phyloP scores from a whole-genome alignment of 2,797 vertebrate genomes.

The Karalla daura region DNA sequence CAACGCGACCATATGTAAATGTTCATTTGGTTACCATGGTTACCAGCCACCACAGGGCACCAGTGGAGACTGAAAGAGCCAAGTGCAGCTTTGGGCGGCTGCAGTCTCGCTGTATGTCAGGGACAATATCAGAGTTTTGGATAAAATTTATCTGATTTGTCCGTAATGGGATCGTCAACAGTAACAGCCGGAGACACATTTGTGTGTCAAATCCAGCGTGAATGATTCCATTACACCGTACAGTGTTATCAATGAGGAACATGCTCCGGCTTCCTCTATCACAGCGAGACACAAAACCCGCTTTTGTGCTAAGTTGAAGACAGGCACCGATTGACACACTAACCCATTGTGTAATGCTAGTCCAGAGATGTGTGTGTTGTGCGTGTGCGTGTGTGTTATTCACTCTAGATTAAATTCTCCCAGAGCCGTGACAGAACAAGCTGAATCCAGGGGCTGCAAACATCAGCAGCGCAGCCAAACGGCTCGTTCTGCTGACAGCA shows the following conservation, averaged over 20 bases:
- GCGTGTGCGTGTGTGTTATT: conserved; percentile 28
- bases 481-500: conserved; percentile 61
- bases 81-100: conserved; percentile 11
- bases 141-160: conserved; percentile 40
- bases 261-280: conserved; percentile 57
- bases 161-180: conserved; percentile 55
- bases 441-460: conserved; percentile 54
- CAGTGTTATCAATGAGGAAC: conserved; percentile 66
- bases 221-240: conserved; percentile 63
- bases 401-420: conserved; percentile 48
- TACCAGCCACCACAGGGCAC: conserved; percentile 14
- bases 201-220: conserved; percentile 61
- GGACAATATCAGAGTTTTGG: conserved; percentile 34
- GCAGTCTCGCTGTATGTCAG: conserved; percentile 27
- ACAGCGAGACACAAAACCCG: conserved; percentile 48
- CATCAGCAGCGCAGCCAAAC: conserved; percentile 48
- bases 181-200: conserved; percentile 53
- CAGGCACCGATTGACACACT: conserved; percentile 46
- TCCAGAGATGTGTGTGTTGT: conserved; percentile 17
- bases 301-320: conserved; percentile 58
- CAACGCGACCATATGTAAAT: conserved; percentile 13
- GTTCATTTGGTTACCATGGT: conserved; percentile 8
- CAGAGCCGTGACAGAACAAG: conserved; percentile 42
- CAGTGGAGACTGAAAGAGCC: background rate
- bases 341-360: conserved; percentile 39